Base-by-base conservation (phyloP, 2,888 invertebrate genomes). In the Craniophora ligustri region DNA sequence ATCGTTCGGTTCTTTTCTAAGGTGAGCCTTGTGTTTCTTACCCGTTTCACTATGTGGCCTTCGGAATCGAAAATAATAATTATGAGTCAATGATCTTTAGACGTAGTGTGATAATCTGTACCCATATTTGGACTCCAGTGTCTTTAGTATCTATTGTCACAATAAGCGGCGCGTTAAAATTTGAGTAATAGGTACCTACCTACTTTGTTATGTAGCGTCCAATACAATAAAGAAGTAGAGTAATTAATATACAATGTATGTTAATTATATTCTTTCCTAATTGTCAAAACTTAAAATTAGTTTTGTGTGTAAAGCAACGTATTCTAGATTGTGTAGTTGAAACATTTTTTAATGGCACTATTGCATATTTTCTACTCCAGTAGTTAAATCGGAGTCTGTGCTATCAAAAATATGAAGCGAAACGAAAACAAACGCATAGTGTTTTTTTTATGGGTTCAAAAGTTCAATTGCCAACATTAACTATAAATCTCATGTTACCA, bases 71-170 rank as follows among this genome's bases (percentile, higher is more conserved):
- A 38, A 67, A 60, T 67, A 59, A 56, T 71, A 48, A 71, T 66
- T 49, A 63, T 48, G 28, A 67, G 63, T 71, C 69, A 67, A 63
- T 67, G 72, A 63, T 67, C 72, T 59, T 55, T 51, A 41, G 14
- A 62, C 54, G 16, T 34, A 51, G 54, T 54, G 59, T 56, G 23
- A 60, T 70, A 68, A 62, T 67, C 56, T 48, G 30, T 30, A 36
- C 62, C n/a, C 61, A 36, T 71, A 61, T 71, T 67, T 61, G 62
- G 49, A 16, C 34, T 34, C 38, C 34, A 26, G n/a, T n/a, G 40
- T 46, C 46, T 54, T 54, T 44, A 53, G 32, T 56, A 44, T 50
- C 34, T 38, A 61, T 67, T 67, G 71, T 67, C 41, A 66, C 41
- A 53, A 32, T 53, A 46, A 48, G 53, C 15, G 38, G 40, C 40